Conservation (phyloP, 2,797 vertebrate species). For the Myripristis murdjan region DNA sequence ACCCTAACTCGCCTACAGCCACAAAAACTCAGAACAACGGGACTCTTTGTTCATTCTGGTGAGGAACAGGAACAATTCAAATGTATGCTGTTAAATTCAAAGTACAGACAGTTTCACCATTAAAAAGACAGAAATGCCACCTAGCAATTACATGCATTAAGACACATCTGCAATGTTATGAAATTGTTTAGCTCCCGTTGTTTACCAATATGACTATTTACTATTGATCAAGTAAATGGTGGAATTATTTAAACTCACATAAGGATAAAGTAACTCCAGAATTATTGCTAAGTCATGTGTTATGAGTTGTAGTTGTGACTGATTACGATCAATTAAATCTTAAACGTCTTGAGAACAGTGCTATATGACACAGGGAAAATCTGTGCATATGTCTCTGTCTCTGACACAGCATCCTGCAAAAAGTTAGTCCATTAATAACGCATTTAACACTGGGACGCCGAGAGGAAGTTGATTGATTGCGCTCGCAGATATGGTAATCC, state of each 20-base stretch:
- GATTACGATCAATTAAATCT: slow-evolving; percentile 19
- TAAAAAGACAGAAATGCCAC: background rate
- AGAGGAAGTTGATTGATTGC: slow-evolving; percentile 73
- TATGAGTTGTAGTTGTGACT: slow-evolving; percentile 10
- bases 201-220: background rate
- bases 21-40: background rate
- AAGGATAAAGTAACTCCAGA: background rate
- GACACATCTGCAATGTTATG: slow-evolving; percentile 1
- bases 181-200: background rate
- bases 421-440: slow-evolving; percentile 76
- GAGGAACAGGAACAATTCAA: background rate
- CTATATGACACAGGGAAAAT: slow-evolving; percentile 33
- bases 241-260: background rate
- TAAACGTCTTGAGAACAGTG: slow-evolving; percentile 19
- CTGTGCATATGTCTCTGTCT: slow-evolving; percentile 57
- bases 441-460: slow-evolving; percentile 67
- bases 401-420: slow-evolving; percentile 54
- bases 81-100: slow-evolving; percentile 5
- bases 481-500: slow-evolving; percentile 66
- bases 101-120: background rate
- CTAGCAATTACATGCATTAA: slow-evolving; percentile 1
- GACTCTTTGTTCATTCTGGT: background rate
- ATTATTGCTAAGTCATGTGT: slow-evolving; percentile 1
- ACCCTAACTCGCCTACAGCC: background rate
- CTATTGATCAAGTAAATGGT: slow-evolving; percentile 8